phyloP scores from a whole-genome alignment of 2,113 vertebrate genomes.

The Collichthys lucidus region DNA sequence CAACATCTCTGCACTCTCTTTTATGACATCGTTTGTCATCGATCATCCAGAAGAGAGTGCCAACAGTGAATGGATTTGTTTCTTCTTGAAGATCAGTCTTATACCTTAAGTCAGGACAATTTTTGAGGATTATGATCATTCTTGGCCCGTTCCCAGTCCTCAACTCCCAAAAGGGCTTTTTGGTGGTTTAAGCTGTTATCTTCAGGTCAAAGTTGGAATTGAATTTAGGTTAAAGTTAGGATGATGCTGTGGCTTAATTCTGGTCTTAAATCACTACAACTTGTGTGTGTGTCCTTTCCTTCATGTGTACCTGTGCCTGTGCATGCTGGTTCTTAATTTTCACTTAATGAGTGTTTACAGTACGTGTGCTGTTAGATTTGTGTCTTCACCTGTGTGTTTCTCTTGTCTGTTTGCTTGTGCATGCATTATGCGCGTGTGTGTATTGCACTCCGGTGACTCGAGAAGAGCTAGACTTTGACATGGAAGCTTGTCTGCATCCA shows the following conservation, averaged over 20 bases:
- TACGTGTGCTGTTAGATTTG: neutral
- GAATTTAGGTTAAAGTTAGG: neutral
- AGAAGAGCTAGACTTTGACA: slow-evolving; percentile 24
- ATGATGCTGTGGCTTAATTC: neutral
- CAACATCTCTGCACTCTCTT: too few relatives aligned
- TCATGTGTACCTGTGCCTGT: neutral
- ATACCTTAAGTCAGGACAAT: too few relatives aligned
- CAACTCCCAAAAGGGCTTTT: neutral
- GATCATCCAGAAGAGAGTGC: too few relatives aligned
- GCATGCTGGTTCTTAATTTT: neutral
- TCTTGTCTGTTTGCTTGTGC: neutral
- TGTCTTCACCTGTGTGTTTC: neutral
- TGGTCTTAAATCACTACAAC: neutral
- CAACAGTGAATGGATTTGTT: too few relatives aligned
- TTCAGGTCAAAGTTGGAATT: neutral
- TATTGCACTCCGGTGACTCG: slow-evolving; percentile 10
- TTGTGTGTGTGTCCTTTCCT: neutral
- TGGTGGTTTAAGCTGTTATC: too few relatives aligned
- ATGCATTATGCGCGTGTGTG: neutral
- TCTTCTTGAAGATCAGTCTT: too few relatives aligned
- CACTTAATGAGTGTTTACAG: neutral
- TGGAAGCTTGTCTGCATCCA: slow-evolving; percentile 23
- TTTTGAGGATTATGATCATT: too few relatives aligned
- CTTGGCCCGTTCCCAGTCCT: neutral
- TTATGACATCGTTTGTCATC: too few relatives aligned